phyloP scores from a whole-genome alignment of 2,113 vertebrate species.

The Carlito syrichta region DNA sequence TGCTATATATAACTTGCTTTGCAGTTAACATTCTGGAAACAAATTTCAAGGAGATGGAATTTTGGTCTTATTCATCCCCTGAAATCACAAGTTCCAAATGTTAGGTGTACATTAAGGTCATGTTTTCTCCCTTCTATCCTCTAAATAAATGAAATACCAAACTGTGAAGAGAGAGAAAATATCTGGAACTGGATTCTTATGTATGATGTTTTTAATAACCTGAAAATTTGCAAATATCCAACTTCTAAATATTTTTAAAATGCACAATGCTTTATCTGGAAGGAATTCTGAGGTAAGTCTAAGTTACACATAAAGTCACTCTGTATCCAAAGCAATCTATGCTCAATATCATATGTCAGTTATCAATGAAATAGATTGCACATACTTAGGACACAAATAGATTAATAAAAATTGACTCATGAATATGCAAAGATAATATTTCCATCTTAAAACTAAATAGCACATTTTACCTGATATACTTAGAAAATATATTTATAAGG shows the following conservation, averaged over 20 bases:
- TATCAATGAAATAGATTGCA: not conserved
- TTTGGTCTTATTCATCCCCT: constrained; percentile 81
- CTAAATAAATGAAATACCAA: constrained; percentile 24
- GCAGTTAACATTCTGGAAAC: constrained; percentile 90
- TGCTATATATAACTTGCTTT: constrained; percentile 90
- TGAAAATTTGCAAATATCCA: not conserved
- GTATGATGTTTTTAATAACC: not conserved
- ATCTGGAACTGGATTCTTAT: constrained; percentile 10
- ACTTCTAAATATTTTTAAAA: not conserved
- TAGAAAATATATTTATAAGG: not conserved
- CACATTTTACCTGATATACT: not conserved
- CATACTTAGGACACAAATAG: not conserved
- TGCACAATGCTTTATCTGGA: not conserved
- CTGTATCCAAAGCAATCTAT: not conserved
- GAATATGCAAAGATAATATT: not conserved
- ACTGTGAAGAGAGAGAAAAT: constrained; percentile 27
- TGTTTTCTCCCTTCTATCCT: constrained; percentile 54
- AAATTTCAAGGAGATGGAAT: constrained; percentile 89
- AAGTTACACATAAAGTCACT: not conserved
- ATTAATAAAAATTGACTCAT: not conserved
- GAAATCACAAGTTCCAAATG: constrained; percentile 81
- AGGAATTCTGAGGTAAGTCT: not conserved
- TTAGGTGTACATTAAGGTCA: constrained; percentile 78
- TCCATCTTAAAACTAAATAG: not conserved
- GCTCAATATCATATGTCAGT: not conserved